A percentile compares a stretch with the other conserved stretches of the same genome.
Conservation (phyloP, 2,113 vertebrate species). For the Cyrtonyx montezumae region DNA sequence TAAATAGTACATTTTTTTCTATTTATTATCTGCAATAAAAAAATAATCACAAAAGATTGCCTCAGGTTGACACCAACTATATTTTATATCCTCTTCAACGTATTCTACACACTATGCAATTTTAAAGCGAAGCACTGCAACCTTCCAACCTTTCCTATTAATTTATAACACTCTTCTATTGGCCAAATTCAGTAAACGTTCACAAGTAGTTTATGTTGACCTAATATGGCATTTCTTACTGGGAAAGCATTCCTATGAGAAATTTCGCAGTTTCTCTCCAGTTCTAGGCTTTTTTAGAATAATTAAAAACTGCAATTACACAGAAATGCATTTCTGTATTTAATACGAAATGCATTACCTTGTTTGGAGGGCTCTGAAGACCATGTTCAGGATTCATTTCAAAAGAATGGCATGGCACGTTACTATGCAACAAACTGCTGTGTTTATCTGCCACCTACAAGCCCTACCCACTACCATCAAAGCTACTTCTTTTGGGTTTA, state of each 20-base stretch:
- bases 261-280: not conserved
- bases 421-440: not conserved
- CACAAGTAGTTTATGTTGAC: not conserved
- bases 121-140: not conserved
- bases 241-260: not conserved
- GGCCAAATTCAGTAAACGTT: not conserved
- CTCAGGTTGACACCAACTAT: not conserved
- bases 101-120: not conserved
- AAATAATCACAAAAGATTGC: not conserved
- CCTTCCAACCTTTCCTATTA: not conserved
- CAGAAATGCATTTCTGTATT: not conserved
- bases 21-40: not conserved
- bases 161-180: not conserved
- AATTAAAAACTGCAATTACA: not conserved
- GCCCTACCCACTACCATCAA: not conserved
- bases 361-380: not conserved
- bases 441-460: not conserved
- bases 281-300: not conserved
- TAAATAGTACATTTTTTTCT: not conserved
- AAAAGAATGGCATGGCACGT: fast-evolving
- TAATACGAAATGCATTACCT: not conserved
- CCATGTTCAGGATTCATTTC: not conserved
- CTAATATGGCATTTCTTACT: not conserved
- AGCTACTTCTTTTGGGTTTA: not conserved
- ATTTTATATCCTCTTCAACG: not conserved